Conservation (phyloP, 1,140 invertebrate genomes). For the Trachymyrmex cornetzi region DNA sequence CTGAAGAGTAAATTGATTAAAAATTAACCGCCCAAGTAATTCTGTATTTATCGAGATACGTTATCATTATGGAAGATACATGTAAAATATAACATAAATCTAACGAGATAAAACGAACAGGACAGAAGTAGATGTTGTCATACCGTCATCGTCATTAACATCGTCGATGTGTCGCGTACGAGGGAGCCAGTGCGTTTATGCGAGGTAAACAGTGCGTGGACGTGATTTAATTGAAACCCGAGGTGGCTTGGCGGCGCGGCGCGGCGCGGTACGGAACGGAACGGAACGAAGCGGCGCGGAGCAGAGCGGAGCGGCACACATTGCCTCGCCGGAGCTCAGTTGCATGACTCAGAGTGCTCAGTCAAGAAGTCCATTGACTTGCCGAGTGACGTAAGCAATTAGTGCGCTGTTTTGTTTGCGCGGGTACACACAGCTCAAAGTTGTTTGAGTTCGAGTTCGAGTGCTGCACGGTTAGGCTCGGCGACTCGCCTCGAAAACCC, state of each 20-base stretch:
- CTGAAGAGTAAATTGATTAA: not conserved
- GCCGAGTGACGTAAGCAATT: conserved; percentile 86
- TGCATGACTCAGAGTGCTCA: conserved; percentile 79
- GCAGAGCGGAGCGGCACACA: conserved; percentile 36
- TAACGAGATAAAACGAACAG: conserved; percentile 13
- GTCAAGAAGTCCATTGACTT: conserved; percentile 83
- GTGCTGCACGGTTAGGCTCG: conserved; percentile 77
- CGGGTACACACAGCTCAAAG: conserved; percentile 81
- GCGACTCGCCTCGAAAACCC: conserved; percentile 75
- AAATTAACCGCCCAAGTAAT: not conserved
- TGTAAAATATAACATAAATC: not conserved
- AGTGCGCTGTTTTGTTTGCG: conserved; percentile 85
- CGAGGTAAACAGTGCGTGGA: conserved; percentile 80
- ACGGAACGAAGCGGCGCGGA: conserved; percentile 18
- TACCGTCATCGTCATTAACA: conserved; percentile 70
- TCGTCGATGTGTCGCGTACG: conserved; percentile 47
- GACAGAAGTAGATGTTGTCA: not conserved
- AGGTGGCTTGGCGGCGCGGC: conserved; percentile 61
- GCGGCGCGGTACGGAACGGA: conserved; percentile 4
- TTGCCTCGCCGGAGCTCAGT: conserved; percentile 63
- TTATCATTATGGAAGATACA: not conserved
- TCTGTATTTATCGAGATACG: not conserved
- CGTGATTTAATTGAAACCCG: conserved; percentile 80
- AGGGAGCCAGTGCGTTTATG: conserved; percentile 74
- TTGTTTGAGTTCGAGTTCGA: conserved; percentile 82